Evolutionary conservation across 2,113 vertebrate genomes (phyloP), one percentile per base, ranked within the genome.

Genomic region (Macheiramphus alcinus): DNA sequence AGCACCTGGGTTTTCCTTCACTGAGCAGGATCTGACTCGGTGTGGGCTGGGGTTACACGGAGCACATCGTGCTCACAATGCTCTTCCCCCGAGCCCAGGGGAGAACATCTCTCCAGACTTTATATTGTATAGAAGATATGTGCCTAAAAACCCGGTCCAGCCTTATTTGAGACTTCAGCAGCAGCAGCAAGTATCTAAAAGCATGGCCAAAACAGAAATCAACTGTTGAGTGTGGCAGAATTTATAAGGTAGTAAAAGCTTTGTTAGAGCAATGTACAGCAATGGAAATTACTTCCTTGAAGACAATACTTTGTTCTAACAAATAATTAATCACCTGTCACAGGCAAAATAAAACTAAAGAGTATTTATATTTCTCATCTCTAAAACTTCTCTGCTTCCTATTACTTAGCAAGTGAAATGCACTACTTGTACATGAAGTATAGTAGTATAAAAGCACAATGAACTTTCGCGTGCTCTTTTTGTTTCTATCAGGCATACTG

Each of bases 1-100:
- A 29, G 16, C 4, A 58, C 38, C 29, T 13, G n/a, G 10, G 8
- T 42, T 86, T 86, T 65, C 25, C 12, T 66, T n/a, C 53, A 2
- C 7, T 0, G 0, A 70, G 40, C 7, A 61, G 58, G 32, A 52
- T 73, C 50, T 42, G 13, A 10, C 48, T 26, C 1, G 0, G 6
- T 6, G 3, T 52, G 40, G 26, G 31, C 65, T 66, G 27, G 4
- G 2, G 16, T 62, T 62, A 8, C 16, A 9, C 6, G 34, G 22
- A 82, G 21, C 29, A 72, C 25, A 14, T 52, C 10, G 3, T 23
- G 20, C 4, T 76, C 18, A 0, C 32, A 32, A 11, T 2, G 2
- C 9, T 48, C 34, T 43, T 71, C 17, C 27, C 23, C 15, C 9
- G 15, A 58, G 16, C n/a, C 15, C 3, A 1, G 15, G 16, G 2